phyloP scores from a whole-genome alignment of 2,113 vertebrate species.

The Mesitornis unicolor region DNA sequence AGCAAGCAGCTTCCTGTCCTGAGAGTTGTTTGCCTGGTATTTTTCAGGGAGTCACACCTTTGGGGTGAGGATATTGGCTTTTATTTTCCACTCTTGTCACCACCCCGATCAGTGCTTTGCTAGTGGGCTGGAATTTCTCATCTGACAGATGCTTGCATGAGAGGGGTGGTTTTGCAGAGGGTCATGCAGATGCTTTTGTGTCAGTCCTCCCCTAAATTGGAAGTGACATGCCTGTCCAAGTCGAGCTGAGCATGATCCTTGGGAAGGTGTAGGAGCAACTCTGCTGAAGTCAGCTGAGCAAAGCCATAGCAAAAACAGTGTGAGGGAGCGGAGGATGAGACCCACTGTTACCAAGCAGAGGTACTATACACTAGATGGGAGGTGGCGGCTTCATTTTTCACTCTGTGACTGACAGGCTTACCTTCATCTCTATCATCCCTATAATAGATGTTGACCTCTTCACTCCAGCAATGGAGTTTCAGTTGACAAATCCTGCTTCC shows the following conservation, averaged over 20 bases:
- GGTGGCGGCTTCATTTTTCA: background rate
- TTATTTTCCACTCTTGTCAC: background rate
- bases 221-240: conserved; percentile 4
- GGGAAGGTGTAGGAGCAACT: background rate
- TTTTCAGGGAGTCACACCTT: background rate
- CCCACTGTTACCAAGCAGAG: background rate
- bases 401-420: background rate
- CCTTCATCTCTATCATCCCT: conserved; percentile 36
- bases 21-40: background rate
- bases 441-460: conserved; percentile 43
- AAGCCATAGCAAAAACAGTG: background rate
- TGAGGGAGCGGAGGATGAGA: background rate
- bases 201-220: background rate
- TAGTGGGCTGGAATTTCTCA: background rate
- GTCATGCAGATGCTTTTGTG: background rate
- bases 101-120: background rate
- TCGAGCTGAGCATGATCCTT: background rate
- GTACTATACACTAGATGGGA: background rate
- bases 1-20: background rate
- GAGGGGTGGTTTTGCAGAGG: background rate
- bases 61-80: background rate
- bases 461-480: background rate
- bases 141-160: background rate
- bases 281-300: background rate
- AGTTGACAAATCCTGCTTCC: conserved; percentile 14